Evolutionary conservation across 2,888 invertebrate species (phyloP).

Genomic region (Cetonia aurata): DNA sequence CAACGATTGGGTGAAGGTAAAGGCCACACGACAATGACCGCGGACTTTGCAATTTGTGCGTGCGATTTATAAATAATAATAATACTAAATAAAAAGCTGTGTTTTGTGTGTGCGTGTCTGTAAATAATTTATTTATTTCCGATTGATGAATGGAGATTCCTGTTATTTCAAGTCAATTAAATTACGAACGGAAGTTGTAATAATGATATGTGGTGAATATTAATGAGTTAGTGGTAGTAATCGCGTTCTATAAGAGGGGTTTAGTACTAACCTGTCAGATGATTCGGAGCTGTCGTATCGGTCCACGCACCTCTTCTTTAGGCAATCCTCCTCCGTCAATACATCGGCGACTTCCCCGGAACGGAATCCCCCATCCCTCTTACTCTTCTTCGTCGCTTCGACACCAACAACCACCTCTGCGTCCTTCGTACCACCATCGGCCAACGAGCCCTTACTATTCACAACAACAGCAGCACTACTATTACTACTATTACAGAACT

Average conservation of each 20-base stretch:
- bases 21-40: constrained; percentile 66
- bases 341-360: constrained; percentile 53
- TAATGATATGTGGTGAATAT: too few relatives aligned
- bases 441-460: constrained; percentile 50
- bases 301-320: constrained; percentile 89
- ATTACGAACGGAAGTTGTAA: too few relatives aligned
- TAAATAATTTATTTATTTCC: neutral
- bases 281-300: constrained; percentile 95
- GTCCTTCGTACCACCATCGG: constrained; percentile 4
- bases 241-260: too few relatives aligned
- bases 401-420: neutral
- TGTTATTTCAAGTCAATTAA: too few relatives aligned
- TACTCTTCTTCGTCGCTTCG: constrained; percentile 30
- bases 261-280: constrained; percentile 85
- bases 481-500: constrained; percentile 55
- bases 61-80: too few relatives aligned
- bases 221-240: too few relatives aligned
- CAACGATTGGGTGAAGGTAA: constrained; percentile 64
- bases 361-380: constrained; percentile 60
- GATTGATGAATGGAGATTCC: too few relatives aligned
- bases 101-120: neutral
- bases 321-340: constrained; percentile 69
- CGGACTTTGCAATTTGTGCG: constrained; percentile 9
- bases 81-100: too few relatives aligned
- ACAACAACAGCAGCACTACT: constrained; percentile 42